Base-by-base conservation (phyloP, 2,797 vertebrate genomes). In the Lutjanus campechanus region DNA sequence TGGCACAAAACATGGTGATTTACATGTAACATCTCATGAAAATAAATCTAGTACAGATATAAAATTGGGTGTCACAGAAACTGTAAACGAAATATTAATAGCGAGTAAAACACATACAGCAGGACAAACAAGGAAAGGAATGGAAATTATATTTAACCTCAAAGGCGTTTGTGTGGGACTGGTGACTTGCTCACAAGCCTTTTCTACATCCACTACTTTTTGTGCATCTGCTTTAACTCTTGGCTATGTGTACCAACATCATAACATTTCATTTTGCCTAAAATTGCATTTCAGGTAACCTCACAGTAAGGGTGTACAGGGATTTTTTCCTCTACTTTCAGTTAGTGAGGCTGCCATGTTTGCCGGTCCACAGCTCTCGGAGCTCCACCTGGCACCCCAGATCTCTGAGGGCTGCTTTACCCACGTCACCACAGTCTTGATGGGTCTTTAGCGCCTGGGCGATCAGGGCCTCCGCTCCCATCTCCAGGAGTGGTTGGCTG, bases 311-410 rank as follows among this genome's bases (percentile, higher is more conserved):
- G 3, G 19, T 68, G 46, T 46, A 44, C 44, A 73, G 29, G 7
- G 13, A 53, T 19, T 43, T 36, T 67, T 19, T 69, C 19, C 46
- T 79, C 55, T 46, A 40, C n/a, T 69, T 61, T 95, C 89, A 98
- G 58, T 94, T 95, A 0, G 95, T 95, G 68, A 99, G 91, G 90
- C 96, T 88, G 2, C 97, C 97, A 89, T 96, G 97, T 93, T 98
- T 96, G 70, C 98, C 98, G 0, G 98, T 99, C 98, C 98, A 99
- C 70, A 98, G 95, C 88, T 99, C 98, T 8, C 93, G 87, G 9
- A 99, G 96, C 83, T 99, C 97, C 62, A 99, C 97, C 11, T 93
- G 88, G 85, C 98, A 99, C 84, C 98, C 98, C 8, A 99, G 96
- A 90, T 99, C 98, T 87, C 98, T 88, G 66, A 99, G 93, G 0